These are phyloP conservation scores for Blastobasis adustella DNA, from an alignment of 2,888 invertebrate species.

Conservation along the genomic window DNA sequence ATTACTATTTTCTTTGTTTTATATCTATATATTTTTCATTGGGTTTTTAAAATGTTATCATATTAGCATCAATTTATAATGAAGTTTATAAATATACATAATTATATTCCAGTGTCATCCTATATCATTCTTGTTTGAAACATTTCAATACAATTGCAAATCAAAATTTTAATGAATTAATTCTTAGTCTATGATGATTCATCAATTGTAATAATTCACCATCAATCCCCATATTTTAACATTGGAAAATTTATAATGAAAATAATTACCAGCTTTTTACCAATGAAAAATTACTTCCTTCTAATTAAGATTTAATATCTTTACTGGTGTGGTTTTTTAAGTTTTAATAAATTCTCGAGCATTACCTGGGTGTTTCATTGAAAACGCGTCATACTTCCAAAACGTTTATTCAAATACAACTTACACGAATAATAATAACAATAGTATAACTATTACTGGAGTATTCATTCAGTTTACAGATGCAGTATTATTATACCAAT, in stretches of 20 bases:
- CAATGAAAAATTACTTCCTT: conserved; percentile 50
- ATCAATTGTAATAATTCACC: conserved; percentile 20
- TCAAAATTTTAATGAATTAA: conserved; percentile 52
- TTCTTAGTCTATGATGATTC: conserved; percentile 24
- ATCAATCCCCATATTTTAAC: conserved; percentile 22
- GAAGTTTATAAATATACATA: conserved; percentile 30
- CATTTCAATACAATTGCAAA: conserved; percentile 45
- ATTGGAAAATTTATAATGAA: conserved; percentile 26
- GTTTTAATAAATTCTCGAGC: conserved; percentile 29
- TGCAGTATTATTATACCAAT: too few species aligned
- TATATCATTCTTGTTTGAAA: conserved; percentile 23
- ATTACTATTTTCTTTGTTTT: conserved; percentile 15
- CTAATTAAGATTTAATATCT: conserved; percentile 2
- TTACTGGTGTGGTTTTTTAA: conserved; percentile 18
- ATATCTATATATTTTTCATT: conserved; percentile 48
- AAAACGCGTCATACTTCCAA: conserved; percentile 1
- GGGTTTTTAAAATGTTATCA: conserved; percentile 34
- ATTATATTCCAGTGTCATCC: conserved; percentile 21
- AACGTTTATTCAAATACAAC: conserved; percentile 36
- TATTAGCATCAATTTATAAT: conserved; percentile 14
- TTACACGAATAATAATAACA: conserved; percentile 4
- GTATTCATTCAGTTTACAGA: too few species aligned
- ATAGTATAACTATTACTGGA: too few species aligned
- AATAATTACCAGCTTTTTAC: conserved; percentile 23
- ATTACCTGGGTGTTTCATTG: conserved; percentile 13